Evolutionary conservation across 2,113 vertebrate species (phyloP).

Genomic region (Proteles cristata): DNA sequence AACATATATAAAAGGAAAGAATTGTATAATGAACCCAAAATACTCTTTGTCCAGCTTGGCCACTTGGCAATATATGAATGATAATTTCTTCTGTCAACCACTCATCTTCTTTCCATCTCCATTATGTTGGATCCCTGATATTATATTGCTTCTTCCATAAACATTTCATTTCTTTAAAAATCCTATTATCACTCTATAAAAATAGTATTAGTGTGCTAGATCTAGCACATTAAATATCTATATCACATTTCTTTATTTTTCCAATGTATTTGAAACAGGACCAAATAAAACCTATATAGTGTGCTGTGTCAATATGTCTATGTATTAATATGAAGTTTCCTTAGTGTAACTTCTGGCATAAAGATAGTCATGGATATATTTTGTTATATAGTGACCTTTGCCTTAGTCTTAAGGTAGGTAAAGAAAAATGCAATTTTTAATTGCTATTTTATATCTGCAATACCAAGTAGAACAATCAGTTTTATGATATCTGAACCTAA

Average conservation of each 20-base stretch:
- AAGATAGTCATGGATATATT: not conserved
- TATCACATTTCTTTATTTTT: not conserved
- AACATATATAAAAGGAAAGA: not conserved
- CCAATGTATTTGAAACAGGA: not conserved
- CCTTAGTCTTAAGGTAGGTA: not conserved
- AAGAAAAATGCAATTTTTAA: constrained; percentile 18
- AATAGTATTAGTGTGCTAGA: not conserved
- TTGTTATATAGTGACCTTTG: not conserved
- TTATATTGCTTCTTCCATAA: not conserved
- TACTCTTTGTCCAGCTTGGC: not conserved
- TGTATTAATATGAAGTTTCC: not conserved
- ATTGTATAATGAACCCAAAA: not conserved
- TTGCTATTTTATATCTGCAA: not conserved
- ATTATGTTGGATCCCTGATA: not conserved
- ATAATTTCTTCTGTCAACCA: not conserved
- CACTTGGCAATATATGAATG: not conserved
- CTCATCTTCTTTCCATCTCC: not conserved
- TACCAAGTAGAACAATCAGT: not conserved
- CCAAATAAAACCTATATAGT: not conserved
- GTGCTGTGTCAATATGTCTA: not conserved
- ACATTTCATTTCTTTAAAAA: constrained; percentile 1
- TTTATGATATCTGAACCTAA: not conserved
- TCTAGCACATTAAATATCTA: not conserved
- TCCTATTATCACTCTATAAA: not conserved
- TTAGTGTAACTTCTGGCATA: not conserved